phyloP scores from a whole-genome alignment of 2,113 vertebrate species.

The Spermophilus dauricus region DNA sequence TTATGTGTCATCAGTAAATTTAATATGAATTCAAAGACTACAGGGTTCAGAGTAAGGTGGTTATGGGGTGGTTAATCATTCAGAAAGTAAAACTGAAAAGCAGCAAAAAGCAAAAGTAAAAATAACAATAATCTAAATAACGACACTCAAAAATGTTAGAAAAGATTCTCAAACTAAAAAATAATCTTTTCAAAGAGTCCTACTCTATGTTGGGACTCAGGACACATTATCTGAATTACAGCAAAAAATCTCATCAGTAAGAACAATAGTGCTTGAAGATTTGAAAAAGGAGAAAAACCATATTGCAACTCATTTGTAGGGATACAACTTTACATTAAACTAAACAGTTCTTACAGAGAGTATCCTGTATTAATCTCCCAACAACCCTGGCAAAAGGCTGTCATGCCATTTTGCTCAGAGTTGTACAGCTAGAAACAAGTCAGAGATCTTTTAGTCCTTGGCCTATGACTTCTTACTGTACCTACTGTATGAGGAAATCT shows the following conservation, averaged over 20 bases:
- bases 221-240: slow-evolving; percentile 7
- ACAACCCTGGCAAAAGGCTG: background rate
- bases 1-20: background rate
- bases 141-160: background rate
- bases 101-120: slow-evolving; percentile 18
- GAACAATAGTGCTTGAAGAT: background rate
- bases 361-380: background rate
- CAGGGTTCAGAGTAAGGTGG: background rate
- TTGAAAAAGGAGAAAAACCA: background rate
- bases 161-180: slow-evolving; percentile 2
- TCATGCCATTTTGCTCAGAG: background rate
- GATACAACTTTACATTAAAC: background rate
- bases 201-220: background rate
- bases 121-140: background rate
- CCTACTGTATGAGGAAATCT: background rate
- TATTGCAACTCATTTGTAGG: background rate
- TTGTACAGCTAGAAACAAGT: background rate
- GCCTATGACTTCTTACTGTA: background rate
- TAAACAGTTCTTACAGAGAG: background rate
- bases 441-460: background rate
- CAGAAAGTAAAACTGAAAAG: slow-evolving; percentile 37
- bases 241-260: slow-evolving; percentile 15
- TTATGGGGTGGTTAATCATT: background rate
- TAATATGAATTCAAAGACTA: background rate
- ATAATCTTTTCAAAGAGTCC: background rate